A percentile compares a stretch with the other conserved stretches of the same genome.
phyloP scores from a whole-genome alignment of 2,113 vertebrate genomes.

The Acrocephalus kingi region DNA sequence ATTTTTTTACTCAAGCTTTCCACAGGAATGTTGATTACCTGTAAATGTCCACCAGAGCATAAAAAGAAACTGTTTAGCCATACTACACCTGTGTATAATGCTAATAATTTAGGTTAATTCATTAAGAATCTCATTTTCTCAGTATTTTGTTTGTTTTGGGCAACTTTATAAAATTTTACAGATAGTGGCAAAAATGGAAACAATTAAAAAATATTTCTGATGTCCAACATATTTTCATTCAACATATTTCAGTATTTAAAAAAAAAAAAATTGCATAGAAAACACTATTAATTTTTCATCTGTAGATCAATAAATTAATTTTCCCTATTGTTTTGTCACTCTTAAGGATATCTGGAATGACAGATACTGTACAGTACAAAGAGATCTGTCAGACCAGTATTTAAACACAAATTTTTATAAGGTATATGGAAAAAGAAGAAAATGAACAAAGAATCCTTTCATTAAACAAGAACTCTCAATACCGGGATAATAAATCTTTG shows the following conservation, averaged over 20 bases:
- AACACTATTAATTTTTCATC: neutral
- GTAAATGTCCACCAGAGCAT: neutral
- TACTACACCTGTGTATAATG: neutral
- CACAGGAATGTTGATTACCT: neutral
- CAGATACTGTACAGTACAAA: neutral
- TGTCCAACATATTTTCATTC: rapidly evolving
- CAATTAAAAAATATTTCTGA: neutral
- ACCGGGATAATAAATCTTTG: neutral
- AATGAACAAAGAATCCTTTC: neutral
- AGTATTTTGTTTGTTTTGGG: neutral
- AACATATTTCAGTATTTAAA: neutral
- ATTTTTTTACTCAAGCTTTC: neutral
- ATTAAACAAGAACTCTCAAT: neutral
- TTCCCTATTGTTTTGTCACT: neutral
- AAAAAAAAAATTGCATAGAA: neutral
- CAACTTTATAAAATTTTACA: neutral
- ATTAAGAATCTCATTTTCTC: neutral
- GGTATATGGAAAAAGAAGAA: neutral
- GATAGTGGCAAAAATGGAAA: neutral
- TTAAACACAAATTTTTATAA: neutral
- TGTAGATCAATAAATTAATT: neutral
- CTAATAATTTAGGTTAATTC: neutral
- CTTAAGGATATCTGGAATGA: neutral
- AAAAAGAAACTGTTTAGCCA: neutral
- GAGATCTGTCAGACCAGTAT: neutral